Conservation (phyloP, 2,113 vertebrate species). For the Corapipo altera region DNA sequence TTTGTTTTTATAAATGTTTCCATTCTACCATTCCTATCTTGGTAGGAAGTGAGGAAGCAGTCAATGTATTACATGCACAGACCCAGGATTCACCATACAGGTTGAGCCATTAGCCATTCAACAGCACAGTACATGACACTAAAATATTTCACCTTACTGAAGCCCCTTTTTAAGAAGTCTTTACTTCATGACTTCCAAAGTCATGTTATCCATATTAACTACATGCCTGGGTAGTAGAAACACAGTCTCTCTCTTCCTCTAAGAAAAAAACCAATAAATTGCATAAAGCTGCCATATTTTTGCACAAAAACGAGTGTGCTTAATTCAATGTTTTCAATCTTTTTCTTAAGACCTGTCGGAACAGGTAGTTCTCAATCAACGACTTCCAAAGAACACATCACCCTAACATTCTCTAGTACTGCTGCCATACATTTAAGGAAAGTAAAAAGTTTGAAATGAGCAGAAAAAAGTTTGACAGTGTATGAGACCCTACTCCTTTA, state of each 20-base stretch:
- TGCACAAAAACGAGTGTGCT: neutral
- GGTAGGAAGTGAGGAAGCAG: neutral
- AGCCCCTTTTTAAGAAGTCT: neutral
- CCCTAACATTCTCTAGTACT: neutral
- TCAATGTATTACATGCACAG: neutral
- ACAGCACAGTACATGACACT: neutral
- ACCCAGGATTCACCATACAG: neutral
- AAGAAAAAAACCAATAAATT: neutral
- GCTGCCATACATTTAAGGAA: neutral
- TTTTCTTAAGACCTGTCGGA: neutral
- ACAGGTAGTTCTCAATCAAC: neutral
- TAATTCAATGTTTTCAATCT: neutral
- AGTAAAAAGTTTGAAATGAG: neutral
- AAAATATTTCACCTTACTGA: neutral
- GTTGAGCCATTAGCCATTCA: neutral
- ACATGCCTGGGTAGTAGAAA: neutral
- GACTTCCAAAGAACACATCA: neutral
- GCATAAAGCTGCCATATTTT: neutral
- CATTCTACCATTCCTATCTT: neutral
- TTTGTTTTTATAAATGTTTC: neutral
- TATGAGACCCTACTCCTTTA: neutral
- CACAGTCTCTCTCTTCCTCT: neutral
- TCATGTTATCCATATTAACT: neutral
- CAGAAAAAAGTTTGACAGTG: neutral
- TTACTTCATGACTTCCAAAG: neutral